Evolutionary conservation across 2,113 vertebrate genomes (phyloP).

Genomic region (Parus major): DNA sequence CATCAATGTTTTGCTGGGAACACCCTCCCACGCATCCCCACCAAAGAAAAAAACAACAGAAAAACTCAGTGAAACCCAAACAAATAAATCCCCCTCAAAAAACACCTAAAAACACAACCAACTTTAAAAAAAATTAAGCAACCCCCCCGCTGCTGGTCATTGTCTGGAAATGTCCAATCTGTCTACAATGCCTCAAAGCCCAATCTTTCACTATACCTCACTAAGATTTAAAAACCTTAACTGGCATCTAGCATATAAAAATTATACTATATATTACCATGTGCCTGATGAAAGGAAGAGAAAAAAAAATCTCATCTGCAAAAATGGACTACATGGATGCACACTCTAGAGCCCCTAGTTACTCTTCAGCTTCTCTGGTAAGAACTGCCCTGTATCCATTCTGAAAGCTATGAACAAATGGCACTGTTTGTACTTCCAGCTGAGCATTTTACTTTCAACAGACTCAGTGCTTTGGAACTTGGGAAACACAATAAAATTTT

Average conservation of each 20-base stretch:
- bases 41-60: not conserved
- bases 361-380: not conserved
- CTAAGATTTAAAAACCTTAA: not conserved
- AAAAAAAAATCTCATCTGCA: not conserved
- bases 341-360: not conserved
- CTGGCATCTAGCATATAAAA: not conserved
- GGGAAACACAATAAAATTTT: not conserved
- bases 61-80: not conserved
- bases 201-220: not conserved
- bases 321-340: not conserved
- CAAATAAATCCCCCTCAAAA: not conserved
- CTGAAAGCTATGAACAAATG: not conserved
- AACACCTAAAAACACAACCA: not conserved
- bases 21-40: rapidly evolving
- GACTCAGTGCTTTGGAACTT: not conserved
- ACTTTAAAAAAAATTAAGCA: not conserved
- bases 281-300: not conserved
- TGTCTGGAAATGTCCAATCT: not conserved
- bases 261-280: not conserved
- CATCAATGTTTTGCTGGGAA: not conserved
- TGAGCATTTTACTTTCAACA: not conserved
- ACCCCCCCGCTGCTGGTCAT: rapidly evolving
- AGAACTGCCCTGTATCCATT: not conserved
- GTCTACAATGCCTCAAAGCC: not conserved
- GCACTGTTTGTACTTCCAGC: not conserved